Conservation (phyloP, 2,113 vertebrate species). For the Pelecanoides urinatrix region DNA sequence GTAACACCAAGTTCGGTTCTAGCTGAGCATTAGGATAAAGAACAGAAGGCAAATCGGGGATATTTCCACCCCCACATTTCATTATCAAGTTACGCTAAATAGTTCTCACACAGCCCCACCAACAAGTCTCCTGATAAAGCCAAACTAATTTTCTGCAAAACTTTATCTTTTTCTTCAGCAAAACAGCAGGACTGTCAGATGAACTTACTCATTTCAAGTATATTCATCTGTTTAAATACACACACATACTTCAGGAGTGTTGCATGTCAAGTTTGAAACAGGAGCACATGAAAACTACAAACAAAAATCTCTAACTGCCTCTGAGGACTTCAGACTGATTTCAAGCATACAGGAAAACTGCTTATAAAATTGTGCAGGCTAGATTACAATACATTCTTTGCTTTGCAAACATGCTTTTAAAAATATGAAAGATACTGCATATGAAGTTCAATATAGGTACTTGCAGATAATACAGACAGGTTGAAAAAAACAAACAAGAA, state of each 20-base stretch:
- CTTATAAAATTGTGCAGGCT: background rate
- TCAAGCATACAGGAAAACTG: constrained; percentile 35
- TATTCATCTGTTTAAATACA: background rate
- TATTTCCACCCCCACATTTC: background rate
- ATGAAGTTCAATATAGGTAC: background rate
- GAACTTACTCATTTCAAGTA: background rate
- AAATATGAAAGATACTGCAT: background rate
- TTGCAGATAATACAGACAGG: background rate
- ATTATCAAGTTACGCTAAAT: background rate
- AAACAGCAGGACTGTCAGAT: background rate
- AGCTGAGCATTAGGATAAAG: background rate
- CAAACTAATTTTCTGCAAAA: background rate
- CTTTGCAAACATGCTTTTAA: background rate
- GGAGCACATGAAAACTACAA: background rate
- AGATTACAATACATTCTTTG: background rate
- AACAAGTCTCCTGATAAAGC: background rate
- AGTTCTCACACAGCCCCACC: background rate
- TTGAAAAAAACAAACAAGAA: background rate
- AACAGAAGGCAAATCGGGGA: background rate
- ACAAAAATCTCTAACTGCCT: background rate
- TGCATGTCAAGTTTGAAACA: background rate
- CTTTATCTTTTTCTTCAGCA: background rate
- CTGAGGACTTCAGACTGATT: background rate
- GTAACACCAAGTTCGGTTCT: background rate
- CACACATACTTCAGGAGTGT: background rate